A percentile compares a stretch with the other conserved stretches of the same genome.
These are phyloP conservation scores for Tenualosa ilisha DNA, from an alignment of 2,797 vertebrate species.

Conservation along the genomic window DNA sequence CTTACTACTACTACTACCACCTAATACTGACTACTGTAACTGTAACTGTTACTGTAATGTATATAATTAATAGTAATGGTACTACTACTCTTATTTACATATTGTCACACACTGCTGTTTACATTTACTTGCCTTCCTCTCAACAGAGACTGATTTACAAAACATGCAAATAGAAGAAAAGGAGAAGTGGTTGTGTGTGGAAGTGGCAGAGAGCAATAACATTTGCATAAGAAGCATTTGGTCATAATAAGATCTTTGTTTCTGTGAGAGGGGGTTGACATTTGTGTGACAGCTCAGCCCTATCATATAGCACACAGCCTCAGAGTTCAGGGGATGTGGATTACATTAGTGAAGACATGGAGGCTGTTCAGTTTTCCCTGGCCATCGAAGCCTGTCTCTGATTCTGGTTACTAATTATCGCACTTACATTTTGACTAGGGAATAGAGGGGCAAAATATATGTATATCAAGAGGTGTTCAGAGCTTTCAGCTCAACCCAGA, in stretches of 20 bases:
- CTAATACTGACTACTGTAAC: no score
- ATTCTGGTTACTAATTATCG: conserved; percentile 6
- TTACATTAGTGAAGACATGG: conserved; percentile 27
- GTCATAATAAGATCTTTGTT: conserved; percentile 33
- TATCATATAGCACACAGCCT: conserved; percentile 31
- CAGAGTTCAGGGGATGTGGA: conserved; percentile 39
- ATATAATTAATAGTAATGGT: no score
- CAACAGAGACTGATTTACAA: neutral
- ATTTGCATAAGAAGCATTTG: conserved; percentile 20
- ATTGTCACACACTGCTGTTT: neutral
- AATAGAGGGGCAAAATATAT: neutral
- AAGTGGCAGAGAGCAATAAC: conserved; percentile 3
- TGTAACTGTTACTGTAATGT: no score
- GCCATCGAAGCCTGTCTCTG: neutral
- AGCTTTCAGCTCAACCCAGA: conserved; percentile 27
- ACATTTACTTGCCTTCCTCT: neutral
- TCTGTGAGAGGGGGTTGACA: neutral
- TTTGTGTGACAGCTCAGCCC: conserved; percentile 33
- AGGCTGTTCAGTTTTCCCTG: neutral
- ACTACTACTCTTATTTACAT: neutral
- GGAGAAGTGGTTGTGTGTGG: neutral
- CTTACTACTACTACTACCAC: neutral
- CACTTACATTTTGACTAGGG: conserved; percentile 17
- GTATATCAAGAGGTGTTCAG: neutral
- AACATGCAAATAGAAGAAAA: neutral